phyloP scores from a whole-genome alignment of 2,797 vertebrate genomes.

The Galago senegalensis region DNA sequence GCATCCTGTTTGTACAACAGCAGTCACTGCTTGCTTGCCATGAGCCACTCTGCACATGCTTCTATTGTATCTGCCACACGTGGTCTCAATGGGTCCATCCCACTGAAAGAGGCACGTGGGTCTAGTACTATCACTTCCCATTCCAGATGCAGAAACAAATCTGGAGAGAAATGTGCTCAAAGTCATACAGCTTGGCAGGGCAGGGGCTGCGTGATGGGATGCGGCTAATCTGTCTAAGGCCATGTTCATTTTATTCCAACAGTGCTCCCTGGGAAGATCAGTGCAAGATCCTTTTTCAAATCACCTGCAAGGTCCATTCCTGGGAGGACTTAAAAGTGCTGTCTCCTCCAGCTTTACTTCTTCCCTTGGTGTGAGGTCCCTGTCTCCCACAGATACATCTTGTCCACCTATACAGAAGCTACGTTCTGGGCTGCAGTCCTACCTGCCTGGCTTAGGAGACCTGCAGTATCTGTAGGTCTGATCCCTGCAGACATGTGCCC shows the following conservation, averaged over 20 bases:
- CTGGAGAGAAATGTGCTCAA: not conserved
- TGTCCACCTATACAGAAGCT: not conserved
- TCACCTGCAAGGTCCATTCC: not conserved
- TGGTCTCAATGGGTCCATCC: accelerated
- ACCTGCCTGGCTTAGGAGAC: not conserved
- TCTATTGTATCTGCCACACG: not conserved
- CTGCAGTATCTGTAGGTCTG: accelerated
- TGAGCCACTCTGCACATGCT: accelerated
- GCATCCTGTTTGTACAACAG: not conserved
- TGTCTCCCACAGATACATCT: accelerated
- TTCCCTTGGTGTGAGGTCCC: not conserved
- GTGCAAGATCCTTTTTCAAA: not conserved
- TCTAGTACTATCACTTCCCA: too few species aligned
- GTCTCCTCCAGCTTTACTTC: not conserved
- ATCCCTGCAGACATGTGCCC: accelerated
- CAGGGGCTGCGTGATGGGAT: not conserved
- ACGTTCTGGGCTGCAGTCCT: not conserved
- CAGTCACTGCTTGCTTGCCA: not conserved
- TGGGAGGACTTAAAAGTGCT: not conserved
- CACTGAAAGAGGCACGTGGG: not conserved
- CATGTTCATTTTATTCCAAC: not conserved
- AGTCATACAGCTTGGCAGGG: not conserved
- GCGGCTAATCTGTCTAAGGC: not conserved
- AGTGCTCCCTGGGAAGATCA: not conserved
- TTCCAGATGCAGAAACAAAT: not conserved